Base-by-base conservation (phyloP, 2,888 invertebrate genomes). In the Diarsia brunnea region DNA sequence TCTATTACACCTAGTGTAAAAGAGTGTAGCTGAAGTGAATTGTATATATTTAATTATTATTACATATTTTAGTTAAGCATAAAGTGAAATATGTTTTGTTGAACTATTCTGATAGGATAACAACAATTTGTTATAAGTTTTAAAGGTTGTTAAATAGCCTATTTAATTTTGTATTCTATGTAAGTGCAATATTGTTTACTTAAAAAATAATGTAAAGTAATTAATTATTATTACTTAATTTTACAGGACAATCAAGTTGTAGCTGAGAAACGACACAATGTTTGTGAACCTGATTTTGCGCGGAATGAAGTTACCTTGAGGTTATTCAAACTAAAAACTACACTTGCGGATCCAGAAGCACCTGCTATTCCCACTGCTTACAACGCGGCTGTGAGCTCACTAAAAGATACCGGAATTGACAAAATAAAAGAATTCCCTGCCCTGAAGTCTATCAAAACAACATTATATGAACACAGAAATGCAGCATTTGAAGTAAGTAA, bases 331-430 rank as follows among this genome's bases (percentile, higher is more conserved):
- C 69, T 79, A 70, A 70, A 70, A 70, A 70, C 70, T 72, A 72
- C 72, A 72, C 72, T 72, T 79, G 66, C 73, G 53, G 63, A 75
- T 73, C 75, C 79, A 76, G 76, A 79, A 79, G 70, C 70, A 71
- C 79, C 79, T 65, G 76, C 75, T 61, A 67, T 79, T 69, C 73
- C 79, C 55, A 75, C 73, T 67, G 79, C 73, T 63, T 79, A 79
- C 71, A 79, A 76, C 71, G 58, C 71, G 53, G 76, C 73, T 67
- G 73, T 76, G 66, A 73, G 73, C 51, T 49, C 76, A 70, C 69
- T 75, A 47, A 76, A 79, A 73, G 63, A 79, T 69, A 73, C 79
- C 58, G 75, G 75, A 70, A 75, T 73, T 63, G 75, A 79, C 53
- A 75, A 61, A 65, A 79, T 70, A 73, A 73, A 73, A 76, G 73